Evolutionary conservation across 1,140 invertebrate genomes (phyloP).

Genomic region (Platorchestia sp.): DNA sequence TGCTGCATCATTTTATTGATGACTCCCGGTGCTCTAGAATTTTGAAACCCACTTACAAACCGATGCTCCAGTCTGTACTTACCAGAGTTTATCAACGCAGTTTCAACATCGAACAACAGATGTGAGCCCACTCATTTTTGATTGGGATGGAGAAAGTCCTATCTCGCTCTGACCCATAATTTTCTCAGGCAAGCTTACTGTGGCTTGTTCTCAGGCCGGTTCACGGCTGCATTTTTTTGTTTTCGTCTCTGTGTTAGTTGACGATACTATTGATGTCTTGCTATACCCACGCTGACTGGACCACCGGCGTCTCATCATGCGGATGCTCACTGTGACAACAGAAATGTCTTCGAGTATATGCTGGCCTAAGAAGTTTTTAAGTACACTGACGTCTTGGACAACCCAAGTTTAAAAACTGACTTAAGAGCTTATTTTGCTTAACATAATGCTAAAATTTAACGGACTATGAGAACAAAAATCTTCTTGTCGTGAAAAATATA

Average conservation of each 20-base stretch:
- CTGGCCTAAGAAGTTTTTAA: background rate
- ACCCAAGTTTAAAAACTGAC: background rate
- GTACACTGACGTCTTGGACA: background rate
- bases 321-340: too few species aligned
- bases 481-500: background rate
- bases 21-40: background rate
- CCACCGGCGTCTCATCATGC: too few species aligned
- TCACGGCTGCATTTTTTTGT: too few species aligned
- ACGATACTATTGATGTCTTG: too few species aligned
- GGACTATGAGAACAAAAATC: background rate
- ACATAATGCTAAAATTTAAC: background rate
- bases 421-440: background rate
- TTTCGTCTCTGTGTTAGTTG: too few species aligned
- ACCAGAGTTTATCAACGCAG: background rate
- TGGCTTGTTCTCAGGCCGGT: too few species aligned
- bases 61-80: background rate
- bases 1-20: background rate
- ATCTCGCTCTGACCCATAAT: background rate
- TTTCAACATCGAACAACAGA: too few species aligned
- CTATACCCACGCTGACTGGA: too few species aligned
- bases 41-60: background rate
- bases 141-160: background rate
- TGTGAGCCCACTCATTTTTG: background rate
- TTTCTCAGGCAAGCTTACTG: background rate
- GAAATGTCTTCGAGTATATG: too few species aligned